These are phyloP conservation scores for Apodemus agrarius DNA, from an alignment of 2,797 vertebrate genomes.

Conservation along the genomic window DNA sequence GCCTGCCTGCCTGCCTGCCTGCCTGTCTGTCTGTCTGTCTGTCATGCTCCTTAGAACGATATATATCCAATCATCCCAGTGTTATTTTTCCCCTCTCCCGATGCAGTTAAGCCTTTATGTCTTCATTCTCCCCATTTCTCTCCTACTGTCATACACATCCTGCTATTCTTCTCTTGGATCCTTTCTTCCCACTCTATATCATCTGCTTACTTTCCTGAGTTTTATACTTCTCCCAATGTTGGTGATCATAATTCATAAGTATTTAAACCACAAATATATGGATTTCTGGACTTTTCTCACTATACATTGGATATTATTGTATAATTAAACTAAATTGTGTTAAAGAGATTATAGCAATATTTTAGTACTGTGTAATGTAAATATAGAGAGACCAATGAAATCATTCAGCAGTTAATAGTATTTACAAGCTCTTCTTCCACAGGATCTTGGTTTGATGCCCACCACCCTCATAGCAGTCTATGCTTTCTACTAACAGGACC, in stretches of 20 bases:
- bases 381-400: neutral
- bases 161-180: neutral
- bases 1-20: too few species aligned
- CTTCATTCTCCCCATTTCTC: neutral
- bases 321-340: neutral
- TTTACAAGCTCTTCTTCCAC: neutral
- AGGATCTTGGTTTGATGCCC: neutral
- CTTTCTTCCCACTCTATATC: neutral
- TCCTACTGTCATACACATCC: too few species aligned
- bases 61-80: neutral
- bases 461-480: neutral
- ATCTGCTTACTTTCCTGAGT: too few species aligned
- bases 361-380: neutral
- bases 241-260: conserved; percentile 7
- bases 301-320: neutral
- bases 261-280: neutral
- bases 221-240: neutral
- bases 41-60: neutral
- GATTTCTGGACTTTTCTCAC: neutral
- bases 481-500: neutral
- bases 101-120: too few species aligned
- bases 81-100: neutral
- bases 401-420: neutral
- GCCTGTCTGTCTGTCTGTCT: neutral
- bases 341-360: neutral